A percentile compares a stretch with the other conserved stretches of the same genome.
These are phyloP conservation scores for Heteromormyrus szaboi DNA, from an alignment of 2,797 vertebrate species.

Conservation along the genomic window DNA sequence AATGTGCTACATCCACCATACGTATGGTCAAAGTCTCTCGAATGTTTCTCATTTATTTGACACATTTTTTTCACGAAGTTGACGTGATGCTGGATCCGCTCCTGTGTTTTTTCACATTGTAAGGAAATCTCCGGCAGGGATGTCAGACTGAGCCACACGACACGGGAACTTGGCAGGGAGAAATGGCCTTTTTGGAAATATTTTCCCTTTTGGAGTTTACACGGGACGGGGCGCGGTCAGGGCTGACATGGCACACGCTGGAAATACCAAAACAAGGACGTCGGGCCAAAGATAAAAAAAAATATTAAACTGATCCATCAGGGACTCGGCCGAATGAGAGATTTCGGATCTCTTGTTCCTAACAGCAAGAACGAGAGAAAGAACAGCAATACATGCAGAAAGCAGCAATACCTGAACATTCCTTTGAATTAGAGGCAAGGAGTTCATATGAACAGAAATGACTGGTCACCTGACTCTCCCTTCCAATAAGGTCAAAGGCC, in stretches of 20 bases:
- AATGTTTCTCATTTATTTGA: not conserved
- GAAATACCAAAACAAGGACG: not conserved
- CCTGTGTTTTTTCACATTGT: not conserved
- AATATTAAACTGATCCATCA: not conserved
- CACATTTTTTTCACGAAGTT: not conserved
- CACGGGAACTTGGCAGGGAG: not conserved
- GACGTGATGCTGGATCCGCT: not conserved
- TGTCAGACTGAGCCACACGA: not conserved
- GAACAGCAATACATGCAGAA: not conserved
- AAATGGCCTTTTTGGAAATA: not conserved
- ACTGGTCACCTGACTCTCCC: not conserved
- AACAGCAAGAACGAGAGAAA: not conserved
- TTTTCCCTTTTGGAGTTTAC: not conserved
- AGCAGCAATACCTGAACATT: not conserved
- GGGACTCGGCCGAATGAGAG: not conserved
- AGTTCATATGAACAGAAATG: not conserved
- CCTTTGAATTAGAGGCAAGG: not conserved
- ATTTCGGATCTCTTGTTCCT: not conserved
- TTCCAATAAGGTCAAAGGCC: not conserved
- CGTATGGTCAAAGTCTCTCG: not conserved
- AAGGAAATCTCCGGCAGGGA: not conserved
- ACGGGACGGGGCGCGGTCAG: not conserved
- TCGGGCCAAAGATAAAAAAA: not conserved
- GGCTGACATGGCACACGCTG: not conserved
- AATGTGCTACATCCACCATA: not conserved